Evolutionary conservation across 2,888 invertebrate species (phyloP).

Genomic region (Nomada fucata): DNA sequence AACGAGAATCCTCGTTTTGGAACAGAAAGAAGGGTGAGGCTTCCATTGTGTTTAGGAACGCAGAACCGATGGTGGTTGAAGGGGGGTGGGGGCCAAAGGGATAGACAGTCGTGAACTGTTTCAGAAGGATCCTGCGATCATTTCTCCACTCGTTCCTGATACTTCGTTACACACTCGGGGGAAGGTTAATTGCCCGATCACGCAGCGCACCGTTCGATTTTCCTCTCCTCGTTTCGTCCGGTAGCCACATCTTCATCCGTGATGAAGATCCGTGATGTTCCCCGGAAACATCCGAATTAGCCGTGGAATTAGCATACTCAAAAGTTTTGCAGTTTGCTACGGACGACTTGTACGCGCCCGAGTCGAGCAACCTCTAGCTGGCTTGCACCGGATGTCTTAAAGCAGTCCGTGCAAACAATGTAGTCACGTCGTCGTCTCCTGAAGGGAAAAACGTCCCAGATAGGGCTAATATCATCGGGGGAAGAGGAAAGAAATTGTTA

Average conservation of each 20-base stretch:
- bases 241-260: slow-evolving; percentile 42
- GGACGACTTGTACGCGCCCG: slow-evolving; percentile 67
- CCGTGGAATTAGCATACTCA: slow-evolving; percentile 77
- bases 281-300: slow-evolving; percentile 75
- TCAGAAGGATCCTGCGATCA: slow-evolving; percentile 37
- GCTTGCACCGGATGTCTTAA: slow-evolving; percentile 54
- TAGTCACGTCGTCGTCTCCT: slow-evolving; percentile 52
- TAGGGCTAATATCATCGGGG: slow-evolving; percentile 43
- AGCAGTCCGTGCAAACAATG: slow-evolving; percentile 53
- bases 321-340: slow-evolving; percentile 75
- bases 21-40: neutral
- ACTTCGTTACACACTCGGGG: slow-evolving; percentile 70
- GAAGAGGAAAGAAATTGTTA: slow-evolving; percentile 6
- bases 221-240: slow-evolving; percentile 13
- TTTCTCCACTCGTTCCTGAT: slow-evolving; percentile 63
- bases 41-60: neutral
- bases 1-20: neutral
- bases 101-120: slow-evolving; percentile 1
- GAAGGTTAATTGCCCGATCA: slow-evolving; percentile 71
- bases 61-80: neutral
- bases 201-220: slow-evolving; percentile 63
- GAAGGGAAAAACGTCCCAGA: slow-evolving; percentile 47
- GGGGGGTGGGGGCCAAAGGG: too few relatives aligned
- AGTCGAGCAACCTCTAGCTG: slow-evolving; percentile 66
- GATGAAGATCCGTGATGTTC: too few relatives aligned